Evolutionary conservation across 2,797 vertebrate genomes (phyloP), one percentile per base, ranked within the genome.

Genomic region (Gymnopithys bicolor): DNA sequence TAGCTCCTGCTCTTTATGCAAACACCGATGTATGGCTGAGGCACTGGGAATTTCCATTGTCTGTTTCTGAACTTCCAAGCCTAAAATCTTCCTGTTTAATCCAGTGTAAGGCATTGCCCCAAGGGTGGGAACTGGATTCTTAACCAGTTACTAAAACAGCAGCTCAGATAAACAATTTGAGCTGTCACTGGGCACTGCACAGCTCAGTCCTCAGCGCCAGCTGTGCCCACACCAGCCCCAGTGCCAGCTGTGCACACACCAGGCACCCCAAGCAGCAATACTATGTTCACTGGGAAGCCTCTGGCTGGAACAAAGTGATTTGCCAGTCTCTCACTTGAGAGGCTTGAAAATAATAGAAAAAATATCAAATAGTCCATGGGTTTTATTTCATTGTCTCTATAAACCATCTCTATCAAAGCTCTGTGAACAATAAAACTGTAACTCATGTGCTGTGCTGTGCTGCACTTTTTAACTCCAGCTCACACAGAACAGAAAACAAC

Each of bases 291-390:
- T 24, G 21, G 27, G 23, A 6, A 10, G 3, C 0, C 5, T 10
- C 64, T 16, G 70, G 21, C 46, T 35, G 30, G 4, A 39, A 48
- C 0, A 17, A 35, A 63, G 59, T 17, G 3, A 10, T 37, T 8
- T 59, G 24, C 41, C 9, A 15, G 18, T 0, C 2, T 0, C 1
- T 2, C 3, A 1, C 25, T 8, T 2, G 22, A 33, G 23, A 48
- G 53, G 3, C 15, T 19, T 11, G 17, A 24, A 12, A 19, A 30
- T 32, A 4, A 12, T 1, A 41, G 63, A 11, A 23, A 27, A 69
- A 13, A 28, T 0, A 39, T 8, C 56, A 28, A 55, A 7, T 3
- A 11, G 9, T 1, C 52, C 25, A 5, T n/a, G 3, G 1, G 14
- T 7, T 86, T 52, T 6, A 5, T 53, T 79, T 59, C 62, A 33